These are phyloP conservation scores for Thunnus thynnus DNA, from an alignment of 2,113 vertebrate genomes.

Conservation along the genomic window DNA sequence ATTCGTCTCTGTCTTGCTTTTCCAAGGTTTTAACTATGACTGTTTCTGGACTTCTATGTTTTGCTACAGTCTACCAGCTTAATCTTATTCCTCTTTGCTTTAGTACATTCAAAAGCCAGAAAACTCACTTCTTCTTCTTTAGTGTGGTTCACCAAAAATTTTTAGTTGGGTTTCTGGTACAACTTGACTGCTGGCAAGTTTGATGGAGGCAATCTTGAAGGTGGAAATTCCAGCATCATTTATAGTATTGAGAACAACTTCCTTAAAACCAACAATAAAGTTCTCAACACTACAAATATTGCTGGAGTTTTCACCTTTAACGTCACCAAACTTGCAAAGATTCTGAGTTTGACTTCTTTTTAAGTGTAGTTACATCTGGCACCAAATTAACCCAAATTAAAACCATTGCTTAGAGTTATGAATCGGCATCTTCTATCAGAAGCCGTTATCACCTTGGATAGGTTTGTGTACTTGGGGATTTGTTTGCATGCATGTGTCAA, in stretches of 20 bases:
- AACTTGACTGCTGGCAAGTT: neutral
- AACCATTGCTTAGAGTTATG: neutral
- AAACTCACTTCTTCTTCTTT: neutral
- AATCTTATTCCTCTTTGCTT: conserved; percentile 16
- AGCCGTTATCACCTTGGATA: neutral
- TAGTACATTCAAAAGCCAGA: neutral
- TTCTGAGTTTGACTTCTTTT: neutral
- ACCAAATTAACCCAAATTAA: neutral
- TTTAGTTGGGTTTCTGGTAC: neutral
- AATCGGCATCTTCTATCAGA: neutral
- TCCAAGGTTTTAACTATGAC: conserved; percentile 1
- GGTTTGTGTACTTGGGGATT: conserved; percentile 7
- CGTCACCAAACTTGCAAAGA: neutral
- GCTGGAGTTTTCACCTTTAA: neutral
- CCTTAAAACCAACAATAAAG: neutral
- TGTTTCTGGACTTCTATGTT: conserved; percentile 36
- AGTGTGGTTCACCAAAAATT: neutral
- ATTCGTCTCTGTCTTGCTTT: conserved; percentile 26
- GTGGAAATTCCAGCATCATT: too few relatives aligned
- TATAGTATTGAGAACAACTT: neutral
- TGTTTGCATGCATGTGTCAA: conserved; percentile 63
- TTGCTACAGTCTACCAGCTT: conserved; percentile 13
- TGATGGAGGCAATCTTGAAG: neutral
- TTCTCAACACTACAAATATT: neutral
- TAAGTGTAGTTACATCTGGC: neutral